Evolutionary conservation across 2,113 vertebrate genomes (phyloP).

Genomic region (Pachyramphus minor): DNA sequence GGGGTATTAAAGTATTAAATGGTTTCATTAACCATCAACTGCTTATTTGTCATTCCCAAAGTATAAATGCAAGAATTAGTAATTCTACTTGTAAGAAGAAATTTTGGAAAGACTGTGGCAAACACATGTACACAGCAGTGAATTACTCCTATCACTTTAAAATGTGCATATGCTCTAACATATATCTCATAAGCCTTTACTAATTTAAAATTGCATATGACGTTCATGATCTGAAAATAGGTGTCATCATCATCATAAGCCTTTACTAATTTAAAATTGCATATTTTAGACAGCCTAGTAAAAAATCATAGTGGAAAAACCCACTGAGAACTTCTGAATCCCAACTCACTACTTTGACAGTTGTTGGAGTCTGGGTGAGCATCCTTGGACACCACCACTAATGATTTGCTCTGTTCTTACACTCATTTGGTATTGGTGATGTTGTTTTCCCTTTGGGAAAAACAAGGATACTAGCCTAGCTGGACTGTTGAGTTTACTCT

Average conservation of each 20-base stretch:
- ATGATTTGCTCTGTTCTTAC: not conserved
- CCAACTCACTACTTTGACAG: not conserved
- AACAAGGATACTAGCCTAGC: not conserved
- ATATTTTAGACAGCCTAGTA: not conserved
- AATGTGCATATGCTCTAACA: not conserved
- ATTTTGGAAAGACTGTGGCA: not conserved
- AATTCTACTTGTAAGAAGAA: not conserved
- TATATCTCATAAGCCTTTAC: not conserved
- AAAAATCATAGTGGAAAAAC: not conserved
- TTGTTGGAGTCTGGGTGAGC: not conserved
- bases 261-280: not conserved
- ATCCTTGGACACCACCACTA: not conserved
- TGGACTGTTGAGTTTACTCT: not conserved
- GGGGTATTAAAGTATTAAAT: not conserved
- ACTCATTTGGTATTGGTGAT: not conserved
- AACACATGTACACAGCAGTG: not conserved
- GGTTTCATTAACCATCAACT: not conserved
- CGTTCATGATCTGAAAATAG: no score
- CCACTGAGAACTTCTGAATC: not conserved
- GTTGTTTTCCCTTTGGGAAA: not conserved
- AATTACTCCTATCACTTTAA: not conserved
- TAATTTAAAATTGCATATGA: not conserved
- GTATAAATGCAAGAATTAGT: not conserved
- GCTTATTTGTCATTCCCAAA: not conserved
- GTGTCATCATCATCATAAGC: no score